Evolutionary conservation across 2,797 vertebrate genomes (phyloP), one percentile per base, ranked within the genome.

Genomic region (Limosa lapponica): DNA sequence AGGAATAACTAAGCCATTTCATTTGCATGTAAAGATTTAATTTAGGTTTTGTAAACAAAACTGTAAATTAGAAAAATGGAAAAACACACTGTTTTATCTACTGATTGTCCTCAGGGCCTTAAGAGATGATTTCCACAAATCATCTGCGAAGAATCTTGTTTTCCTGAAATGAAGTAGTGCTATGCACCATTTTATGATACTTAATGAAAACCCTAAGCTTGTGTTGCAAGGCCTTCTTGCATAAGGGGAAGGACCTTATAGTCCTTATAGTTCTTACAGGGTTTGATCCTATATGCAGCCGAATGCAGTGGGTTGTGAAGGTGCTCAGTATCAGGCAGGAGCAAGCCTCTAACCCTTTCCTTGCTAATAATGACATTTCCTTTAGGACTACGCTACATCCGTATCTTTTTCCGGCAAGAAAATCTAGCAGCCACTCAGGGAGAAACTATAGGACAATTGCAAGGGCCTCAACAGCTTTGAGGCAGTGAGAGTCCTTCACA

Each of bases 21-120:
- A 84, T 96, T 92, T 96, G 51, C 28, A 13, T 90, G 86, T 82
- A 92, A 79, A 91, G 46, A 95, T 90, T 97, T 95, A 93, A 96
- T 94, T 90, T 89, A 82, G 58, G 57, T 65, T 91, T 82, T 89
- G 59, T 95, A 97, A 96, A 97, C 82, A 95, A 95, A 95, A 67
- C 28, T 58, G 30, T 75, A 78, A 90, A 93, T 83, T 91, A 78
- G 62, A 71, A 83, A 80, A 69, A 65, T 57, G 75, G 71, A 82
- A 91, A 87, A 92, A 13, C 48, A 83, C 32, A 81, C 44, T 81
- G 32, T 39, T 92, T 15, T 79, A 90, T 84, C 82, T 86, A 36
- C 75, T 89, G 67, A 73, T 67, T 64, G 46, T 94, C 82, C 85
- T 90, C 59, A 36, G 70, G 87, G 70, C 32, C 66, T 36, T 86